Evolutionary conservation across 1,140 invertebrate species (phyloP), one percentile per base, ranked within the genome.

Genomic region (Vanessa atalanta): DNA sequence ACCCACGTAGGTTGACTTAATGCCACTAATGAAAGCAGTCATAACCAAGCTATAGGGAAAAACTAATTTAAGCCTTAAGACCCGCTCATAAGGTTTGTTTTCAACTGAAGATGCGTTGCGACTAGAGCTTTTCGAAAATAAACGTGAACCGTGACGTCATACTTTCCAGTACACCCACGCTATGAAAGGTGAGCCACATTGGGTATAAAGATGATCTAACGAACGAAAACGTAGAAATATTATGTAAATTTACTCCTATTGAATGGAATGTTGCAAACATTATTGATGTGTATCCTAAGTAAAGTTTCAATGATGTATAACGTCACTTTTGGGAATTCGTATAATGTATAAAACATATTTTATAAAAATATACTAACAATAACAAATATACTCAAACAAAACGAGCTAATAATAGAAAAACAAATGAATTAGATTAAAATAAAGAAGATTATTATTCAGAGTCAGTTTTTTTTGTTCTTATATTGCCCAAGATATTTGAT

Each of bases 1-100:
- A 51, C 76, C 77, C 71, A 76, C 75, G 71, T 68, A 64, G 47
- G 68, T 79, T 53, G 51, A 60, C 72, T 76, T 67, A 73, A 66
- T n/a, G 37, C 31, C 26, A 23, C 37, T 57, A n/a, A 57, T 26
- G 53, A 15, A 23, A 37, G 14, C 57, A 60, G 48, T 12, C n/a
- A 43, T 47, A 57, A 55, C 23, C 60, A 47, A 71, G 15, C 63
- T 23, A 47, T 20, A 51, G 8, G 64, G 43, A 26, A 53, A 20
- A 8, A 53, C 12, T 31, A 71, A 71, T 63, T 16, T 12, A 16
- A 50, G 20, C 61, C 50, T 51, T 71, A 71, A 26, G 5, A n/a
- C 11, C 48, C 37, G 13, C 26, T 3, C 16, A 50, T 69, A 76
- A 64, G 47, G 74, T 20, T 20, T 16, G 71, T 69, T 69, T 79